These are phyloP conservation scores for Drosophila meridiana DNA, from an alignment of 2,888 invertebrate species.

Conservation along the genomic window DNA sequence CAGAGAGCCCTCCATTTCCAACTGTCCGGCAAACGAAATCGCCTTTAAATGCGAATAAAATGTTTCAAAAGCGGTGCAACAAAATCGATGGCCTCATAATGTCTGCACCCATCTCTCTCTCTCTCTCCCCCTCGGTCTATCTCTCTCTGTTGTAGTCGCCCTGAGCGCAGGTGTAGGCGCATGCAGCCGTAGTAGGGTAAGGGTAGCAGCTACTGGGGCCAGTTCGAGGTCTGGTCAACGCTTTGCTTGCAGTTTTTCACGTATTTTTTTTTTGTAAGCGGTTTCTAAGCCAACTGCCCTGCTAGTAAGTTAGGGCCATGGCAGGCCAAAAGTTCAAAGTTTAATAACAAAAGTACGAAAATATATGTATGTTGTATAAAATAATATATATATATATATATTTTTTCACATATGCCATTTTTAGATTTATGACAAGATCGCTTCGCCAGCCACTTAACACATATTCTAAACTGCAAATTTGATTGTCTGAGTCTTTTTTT, in stretches of 20 bases:
- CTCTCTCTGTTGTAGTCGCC: not conserved
- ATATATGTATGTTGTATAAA: not conserved
- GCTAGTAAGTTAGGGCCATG: slow-evolving; percentile 60
- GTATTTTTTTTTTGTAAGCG: slow-evolving; percentile 38
- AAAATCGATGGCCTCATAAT: slow-evolving; percentile 82
- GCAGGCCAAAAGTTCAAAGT: slow-evolving; percentile 47
- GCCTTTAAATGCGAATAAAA: slow-evolving; percentile 67
- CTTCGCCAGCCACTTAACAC: slow-evolving; percentile 56
- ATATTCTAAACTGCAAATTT: slow-evolving; percentile 46
- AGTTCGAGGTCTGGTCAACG: slow-evolving; percentile 67
- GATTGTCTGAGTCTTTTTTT: slow-evolving; percentile 17
- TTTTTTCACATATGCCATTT: slow-evolving; percentile 31
- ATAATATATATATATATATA: not conserved
- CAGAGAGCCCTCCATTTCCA: slow-evolving; percentile 3
- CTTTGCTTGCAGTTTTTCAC: slow-evolving; percentile 30
- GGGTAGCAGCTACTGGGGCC: slow-evolving; percentile 19
- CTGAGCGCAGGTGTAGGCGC: not conserved
- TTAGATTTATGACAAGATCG: slow-evolving; percentile 44
- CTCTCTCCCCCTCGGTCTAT: not conserved
- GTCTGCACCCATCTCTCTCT: slow-evolving; percentile 16
- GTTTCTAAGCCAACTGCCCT: slow-evolving; percentile 58
- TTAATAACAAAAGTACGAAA: slow-evolving; percentile 11
- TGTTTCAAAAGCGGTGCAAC: slow-evolving; percentile 54
- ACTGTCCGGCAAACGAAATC: slow-evolving; percentile 55
- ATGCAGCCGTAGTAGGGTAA: not conserved